phyloP scores from a whole-genome alignment of 1,140 invertebrate genomes.

The Leptopilina boulardi region DNA sequence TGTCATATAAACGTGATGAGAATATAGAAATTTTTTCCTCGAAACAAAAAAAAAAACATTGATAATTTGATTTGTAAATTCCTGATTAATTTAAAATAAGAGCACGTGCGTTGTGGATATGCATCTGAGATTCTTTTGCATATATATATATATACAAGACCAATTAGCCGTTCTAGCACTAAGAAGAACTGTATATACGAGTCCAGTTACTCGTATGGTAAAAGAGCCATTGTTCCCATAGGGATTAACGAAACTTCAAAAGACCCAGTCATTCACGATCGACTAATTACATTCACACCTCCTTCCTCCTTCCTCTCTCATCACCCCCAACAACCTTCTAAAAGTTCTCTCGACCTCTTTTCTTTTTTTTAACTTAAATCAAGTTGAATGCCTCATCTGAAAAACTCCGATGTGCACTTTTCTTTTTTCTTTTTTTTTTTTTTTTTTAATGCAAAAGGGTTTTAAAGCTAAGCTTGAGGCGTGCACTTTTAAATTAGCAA shows the following conservation, averaged over 20 bases:
- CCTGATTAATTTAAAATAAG: constrained; percentile 7
- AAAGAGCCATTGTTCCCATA: constrained; percentile 14
- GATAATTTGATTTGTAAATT: background rate
- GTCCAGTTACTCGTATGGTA: constrained; percentile 26
- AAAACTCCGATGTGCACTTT: constrained; percentile 19
- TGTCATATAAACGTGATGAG: too few species aligned
- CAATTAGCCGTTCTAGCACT: constrained; percentile 22
- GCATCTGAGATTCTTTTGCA: constrained; percentile 41
- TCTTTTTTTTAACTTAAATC: background rate
- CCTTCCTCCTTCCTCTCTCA: background rate
- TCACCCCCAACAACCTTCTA: too few species aligned
- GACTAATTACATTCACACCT: constrained; percentile 31
- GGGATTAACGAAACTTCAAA: constrained; percentile 7
- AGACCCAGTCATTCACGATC: constrained; percentile 31
- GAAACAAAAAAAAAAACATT: too few species aligned
- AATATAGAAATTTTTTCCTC: too few species aligned
- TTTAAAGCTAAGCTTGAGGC: constrained; percentile 14
- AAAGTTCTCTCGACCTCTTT: constrained; percentile 29
- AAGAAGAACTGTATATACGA: constrained; percentile 13
- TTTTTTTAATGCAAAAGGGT: background rate
- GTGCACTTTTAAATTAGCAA: constrained; percentile 5
- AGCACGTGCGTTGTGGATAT: constrained; percentile 46
- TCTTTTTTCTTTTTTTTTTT: background rate
- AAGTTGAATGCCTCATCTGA: constrained; percentile 19
- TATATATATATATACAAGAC: constrained; percentile 3